phyloP scores from a whole-genome alignment of 2,797 vertebrate species.

The Dermochelys coriacea region DNA sequence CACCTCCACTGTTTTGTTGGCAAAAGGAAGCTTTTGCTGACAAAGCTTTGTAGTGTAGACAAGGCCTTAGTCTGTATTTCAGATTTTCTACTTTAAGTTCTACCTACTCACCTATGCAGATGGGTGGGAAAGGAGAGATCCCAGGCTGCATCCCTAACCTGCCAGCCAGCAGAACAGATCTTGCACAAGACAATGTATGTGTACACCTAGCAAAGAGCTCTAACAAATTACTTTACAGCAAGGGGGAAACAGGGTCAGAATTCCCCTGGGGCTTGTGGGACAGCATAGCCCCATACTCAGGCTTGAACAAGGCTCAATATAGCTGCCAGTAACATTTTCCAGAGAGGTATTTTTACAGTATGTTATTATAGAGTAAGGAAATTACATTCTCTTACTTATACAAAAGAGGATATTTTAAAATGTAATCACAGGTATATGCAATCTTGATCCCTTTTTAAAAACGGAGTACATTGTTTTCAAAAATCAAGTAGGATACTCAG shows the following conservation, averaged over 20 bases:
- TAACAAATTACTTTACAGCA: background rate
- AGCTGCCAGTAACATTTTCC: background rate
- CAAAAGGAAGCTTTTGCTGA: no score
- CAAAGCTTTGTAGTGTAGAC: no score
- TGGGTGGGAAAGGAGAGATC: background rate
- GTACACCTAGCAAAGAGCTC: background rate
- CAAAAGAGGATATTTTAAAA: rapidly evolving
- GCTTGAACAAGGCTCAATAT: background rate
- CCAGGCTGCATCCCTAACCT: background rate
- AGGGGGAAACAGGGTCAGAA: background rate
- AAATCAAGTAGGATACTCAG: background rate
- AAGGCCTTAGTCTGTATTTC: background rate
- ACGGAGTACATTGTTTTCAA: background rate
- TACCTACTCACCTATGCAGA: background rate
- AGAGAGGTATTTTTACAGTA: background rate
- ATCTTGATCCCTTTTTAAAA: background rate
- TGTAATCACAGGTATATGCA: background rate
- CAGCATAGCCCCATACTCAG: background rate
- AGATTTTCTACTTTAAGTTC: background rate
- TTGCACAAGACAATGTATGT: background rate
- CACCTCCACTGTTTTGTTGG: no score
- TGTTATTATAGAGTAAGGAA: background rate
- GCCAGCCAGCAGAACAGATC: background rate
- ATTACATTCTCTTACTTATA: background rate
- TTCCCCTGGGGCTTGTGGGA: background rate